Conservation (phyloP, 2,113 vertebrate species). For the Microcebus murinus region DNA sequence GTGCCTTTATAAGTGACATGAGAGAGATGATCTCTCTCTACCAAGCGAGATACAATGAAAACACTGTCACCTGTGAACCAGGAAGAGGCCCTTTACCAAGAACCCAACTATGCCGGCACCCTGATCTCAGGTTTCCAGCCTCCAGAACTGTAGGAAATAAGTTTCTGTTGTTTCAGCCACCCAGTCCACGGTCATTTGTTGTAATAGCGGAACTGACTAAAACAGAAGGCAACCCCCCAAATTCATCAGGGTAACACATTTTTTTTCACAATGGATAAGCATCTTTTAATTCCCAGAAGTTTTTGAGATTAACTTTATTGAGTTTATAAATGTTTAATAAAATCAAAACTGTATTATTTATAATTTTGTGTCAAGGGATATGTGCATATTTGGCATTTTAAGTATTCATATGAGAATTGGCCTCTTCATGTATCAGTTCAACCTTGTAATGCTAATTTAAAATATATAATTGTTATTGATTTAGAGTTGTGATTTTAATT, state of each 20-base stretch:
- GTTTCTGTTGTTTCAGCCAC: not conserved
- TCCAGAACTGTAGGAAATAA: not conserved
- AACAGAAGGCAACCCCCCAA: not conserved
- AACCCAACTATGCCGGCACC: not conserved
- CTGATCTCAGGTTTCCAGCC: not conserved
- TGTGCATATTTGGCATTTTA: not conserved
- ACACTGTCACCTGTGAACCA: not conserved
- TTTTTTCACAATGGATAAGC: not conserved
- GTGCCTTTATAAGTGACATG: not conserved
- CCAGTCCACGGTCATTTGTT: too few relatives aligned
- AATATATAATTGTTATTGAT: conserved; percentile 20
- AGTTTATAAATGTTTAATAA: conserved; percentile 34
- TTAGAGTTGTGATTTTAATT: conserved; percentile 12
- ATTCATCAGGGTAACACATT: not conserved
- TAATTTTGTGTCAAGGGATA: conserved; percentile 6
- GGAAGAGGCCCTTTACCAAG: not conserved
- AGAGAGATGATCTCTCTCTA: not conserved
- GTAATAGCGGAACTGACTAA: not conserved
- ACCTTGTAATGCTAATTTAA: conserved; percentile 21
- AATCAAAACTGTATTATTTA: not conserved
- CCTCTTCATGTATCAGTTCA: not conserved
- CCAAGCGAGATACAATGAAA: not conserved
- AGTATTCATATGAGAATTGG: not conserved
- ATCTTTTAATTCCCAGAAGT: not conserved
- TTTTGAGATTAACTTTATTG: not conserved